These are phyloP conservation scores for Choreutis nemorana DNA, from an alignment of 2,888 invertebrate genomes.

Conservation along the genomic window DNA sequence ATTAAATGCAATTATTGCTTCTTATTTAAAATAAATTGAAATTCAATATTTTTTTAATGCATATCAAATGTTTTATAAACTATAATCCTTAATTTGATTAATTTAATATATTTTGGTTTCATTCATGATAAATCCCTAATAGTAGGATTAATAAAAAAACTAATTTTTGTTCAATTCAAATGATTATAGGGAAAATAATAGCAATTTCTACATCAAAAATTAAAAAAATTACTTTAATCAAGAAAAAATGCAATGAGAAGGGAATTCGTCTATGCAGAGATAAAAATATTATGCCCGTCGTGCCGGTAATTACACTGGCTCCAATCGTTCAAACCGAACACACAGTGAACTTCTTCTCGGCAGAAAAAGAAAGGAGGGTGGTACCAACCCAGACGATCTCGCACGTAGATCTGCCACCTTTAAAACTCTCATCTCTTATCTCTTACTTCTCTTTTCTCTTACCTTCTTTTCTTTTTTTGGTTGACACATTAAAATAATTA, in stretches of 20 bases:
- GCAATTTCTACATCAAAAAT: slow-evolving; percentile 79
- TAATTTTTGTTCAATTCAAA: slow-evolving; percentile 34
- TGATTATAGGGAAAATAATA: slow-evolving; percentile 67
- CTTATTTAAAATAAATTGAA: slow-evolving; percentile 63
- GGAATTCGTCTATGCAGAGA: slow-evolving; percentile 42
- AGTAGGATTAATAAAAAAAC: slow-evolving; percentile 64
- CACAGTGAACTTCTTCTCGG: no score
- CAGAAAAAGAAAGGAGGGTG: no score
- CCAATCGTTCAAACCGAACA: no score
- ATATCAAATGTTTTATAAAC: slow-evolving; percentile 42
- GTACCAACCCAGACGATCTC: no score
- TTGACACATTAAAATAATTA: no score
- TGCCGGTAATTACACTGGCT: no score
- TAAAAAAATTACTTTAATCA: slow-evolving; percentile 75
- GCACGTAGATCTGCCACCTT: no score
- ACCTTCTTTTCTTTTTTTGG: no score
- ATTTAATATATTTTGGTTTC: slow-evolving; percentile 49
- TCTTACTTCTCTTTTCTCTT: no score
- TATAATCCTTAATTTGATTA: slow-evolving; percentile 31
- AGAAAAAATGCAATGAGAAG: slow-evolving; percentile 63
- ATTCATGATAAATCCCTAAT: slow-evolving; percentile 43
- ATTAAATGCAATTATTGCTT: slow-evolving; percentile 57
- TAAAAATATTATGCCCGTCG: no score
- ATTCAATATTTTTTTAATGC: slow-evolving; percentile 43
- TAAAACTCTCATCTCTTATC: no score